Base-by-base conservation (phyloP, 2,888 invertebrate species). In the Slavum lentiscoides region DNA sequence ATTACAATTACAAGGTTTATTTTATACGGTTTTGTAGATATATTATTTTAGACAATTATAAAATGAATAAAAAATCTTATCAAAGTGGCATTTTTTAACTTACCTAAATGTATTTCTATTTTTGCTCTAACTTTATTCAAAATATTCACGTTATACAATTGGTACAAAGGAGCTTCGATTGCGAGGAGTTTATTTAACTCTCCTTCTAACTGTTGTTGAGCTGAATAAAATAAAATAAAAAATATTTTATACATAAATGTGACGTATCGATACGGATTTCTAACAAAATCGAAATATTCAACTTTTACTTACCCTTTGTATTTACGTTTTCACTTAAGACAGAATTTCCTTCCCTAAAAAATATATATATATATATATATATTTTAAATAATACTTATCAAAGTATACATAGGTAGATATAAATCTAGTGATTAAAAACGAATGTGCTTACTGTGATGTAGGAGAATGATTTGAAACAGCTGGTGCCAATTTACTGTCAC, bases 141-240 rank as follows among this genome's bases (percentile, higher is more conserved):
- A 84, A 96, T 90, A 84, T 91, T 90, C 2, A 96, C 93, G 84
- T 91, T 90, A 86, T 91, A 94, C 0, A 93, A 92, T 86, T 94
- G 93, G 87, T 95, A 96, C 84, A 95, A 89, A 0, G 95, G 94
- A 17, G 96, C 95, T 84, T 95, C 94, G 86, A 96, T 92, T 7
- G 90, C 91, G 84, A 91, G 90, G 88, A 93, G 90, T 84, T 90
- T 89, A 82, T 90, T 90, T 83, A 91, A 87, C 83, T 92, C 91
- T 80, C 89, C 87, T 68, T 84, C 84, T 49, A 82, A 61, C 64
- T 83, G 83, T 58, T 74, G 74, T 83, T 83, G 84, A 62, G 82
- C 84, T 84, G 74, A 73, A 81, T 81, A 49, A 69, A 39, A 81
- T 81, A 49, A 69, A 39, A 55, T 55, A 21, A 13, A 66, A 55